Evolutionary conservation across 1,140 invertebrate genomes (phyloP), one percentile per base, ranked within the genome.

Genomic region (Drosophila rufa): DNA sequence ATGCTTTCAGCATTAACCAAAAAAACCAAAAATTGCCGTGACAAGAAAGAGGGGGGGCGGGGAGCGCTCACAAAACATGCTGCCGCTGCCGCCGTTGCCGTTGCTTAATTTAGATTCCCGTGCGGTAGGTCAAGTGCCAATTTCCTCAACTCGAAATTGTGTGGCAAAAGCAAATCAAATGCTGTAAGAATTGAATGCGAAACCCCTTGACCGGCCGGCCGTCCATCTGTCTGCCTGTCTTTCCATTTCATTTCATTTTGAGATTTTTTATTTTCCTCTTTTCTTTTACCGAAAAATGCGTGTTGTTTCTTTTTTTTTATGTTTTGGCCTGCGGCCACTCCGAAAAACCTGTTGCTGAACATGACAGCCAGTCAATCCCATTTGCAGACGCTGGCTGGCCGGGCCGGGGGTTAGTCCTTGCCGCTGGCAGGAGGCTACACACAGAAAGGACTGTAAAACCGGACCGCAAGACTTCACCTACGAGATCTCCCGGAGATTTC

Each of bases 71-170:
- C 71, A 79, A 64, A 79, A 83, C 69, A 68, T 80, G 48, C 65
- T 71, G 82, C 30, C 33, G 33, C 33, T 9, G 51, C 27, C 11
- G 48, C 25, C 6, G 48, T 27, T n/a, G 48, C 53, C 9, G 33
- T 36, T 56, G 53, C 84, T 77, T 89, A 89, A 89, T 87, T 87
- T 89, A 87, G 83, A 87, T 78, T 89, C 86, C 42, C 76, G 80
- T 89, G 84, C 71, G 83, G 83, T 87, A 87, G 83, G 83, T 87
- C 84, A 87, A 89, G 83, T 89, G 84, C 80, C 80, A 80, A 87
- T 89, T 80, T 87, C 75, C 84, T 74, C 84, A 77, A 75, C 51
- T 78, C 50, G 51, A 55, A 75, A 61, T 68, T 73, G 70, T 69
- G 66, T 57, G 60, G 58, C 71, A 70, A 51, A 61, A n/a, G 61